Base-by-base conservation (phyloP, 2,888 invertebrate species). In the Drosophila recens region DNA sequence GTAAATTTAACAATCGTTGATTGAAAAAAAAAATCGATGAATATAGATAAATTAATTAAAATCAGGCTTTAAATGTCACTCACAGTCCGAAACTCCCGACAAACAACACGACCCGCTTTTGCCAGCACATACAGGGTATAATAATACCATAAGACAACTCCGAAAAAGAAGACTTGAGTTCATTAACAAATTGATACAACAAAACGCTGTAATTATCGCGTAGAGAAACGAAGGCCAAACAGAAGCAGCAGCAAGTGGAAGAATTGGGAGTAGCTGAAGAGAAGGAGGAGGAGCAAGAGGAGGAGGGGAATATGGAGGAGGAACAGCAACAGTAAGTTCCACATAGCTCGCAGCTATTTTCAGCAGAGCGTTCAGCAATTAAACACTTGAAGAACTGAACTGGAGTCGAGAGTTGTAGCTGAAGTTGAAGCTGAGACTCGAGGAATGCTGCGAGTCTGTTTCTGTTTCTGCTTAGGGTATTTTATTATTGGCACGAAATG, bases 141-240 rank as follows among this genome's bases (percentile, higher is more conserved):
- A 62, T 63, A 74, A 72, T 72, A 45, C 62, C 65, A 81, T 65
- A 81, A 78, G 43, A 46, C 61, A 63, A 64, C 70, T 62, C 56
- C 65, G 51, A 80, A 70, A 71, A 53, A 40, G 43, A 59, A 68
- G 59, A 66, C 78, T 79, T 74, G 68, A 71, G 79, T 82, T 88
- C 86, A 87, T 87, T 87, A 87, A 90, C 90, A 89, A 87, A 87
- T 89, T 87, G 90, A 87, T 87, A 84, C 79, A 87, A 90, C 90
- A 90, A 90, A 90, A 89, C 61, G 80, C 78, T 89, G 89, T 90
- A 87, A 87, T 87, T 87, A 90, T 90, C 82, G 73, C 80, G 78
- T 80, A 77, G 80, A 80, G 65, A 62, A 67, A 53, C 72, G 79
- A 78, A 67, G 78, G 65, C 66, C 72, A 71, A 79, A 67, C 77